Evolutionary conservation across 1,140 invertebrate genomes (phyloP).

Genomic region (Musca domestica): DNA sequence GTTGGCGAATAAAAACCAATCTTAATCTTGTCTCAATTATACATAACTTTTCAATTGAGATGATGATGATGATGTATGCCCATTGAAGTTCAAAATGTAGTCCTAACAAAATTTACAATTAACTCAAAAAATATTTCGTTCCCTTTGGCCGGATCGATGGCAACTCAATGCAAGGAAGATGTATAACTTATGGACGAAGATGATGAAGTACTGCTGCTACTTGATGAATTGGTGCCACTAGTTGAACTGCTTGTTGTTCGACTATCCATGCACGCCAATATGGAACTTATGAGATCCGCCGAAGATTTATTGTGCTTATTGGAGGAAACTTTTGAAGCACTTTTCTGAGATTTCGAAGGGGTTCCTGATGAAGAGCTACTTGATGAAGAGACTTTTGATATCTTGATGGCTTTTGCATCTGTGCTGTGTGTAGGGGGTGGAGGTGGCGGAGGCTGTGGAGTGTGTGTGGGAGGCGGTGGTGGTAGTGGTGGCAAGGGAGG

Average conservation of each 20-base stretch:
- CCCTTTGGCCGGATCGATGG: too few relatives aligned
- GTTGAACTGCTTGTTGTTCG: slow-evolving; percentile 31
- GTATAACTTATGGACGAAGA: background rate
- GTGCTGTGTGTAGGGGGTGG: slow-evolving; percentile 22
- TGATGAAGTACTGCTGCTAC: background rate
- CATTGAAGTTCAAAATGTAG: too few relatives aligned
- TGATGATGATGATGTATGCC: too few relatives aligned
- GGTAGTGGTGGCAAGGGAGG: slow-evolving; percentile 22
- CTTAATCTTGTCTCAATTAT: too few relatives aligned
- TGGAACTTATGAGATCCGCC: slow-evolving; percentile 49
- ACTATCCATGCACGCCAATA: slow-evolving; percentile 53
- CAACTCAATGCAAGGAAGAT: too few relatives aligned
- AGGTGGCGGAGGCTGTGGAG: slow-evolving; percentile 22
- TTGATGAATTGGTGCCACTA: slow-evolving; percentile 11
- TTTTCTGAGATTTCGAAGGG: slow-evolving; percentile 30
- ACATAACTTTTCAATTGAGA: too few relatives aligned
- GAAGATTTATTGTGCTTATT: slow-evolving; percentile 28
- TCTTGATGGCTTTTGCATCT: background rate
- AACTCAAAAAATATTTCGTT: too few relatives aligned
- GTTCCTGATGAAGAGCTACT: background rate
- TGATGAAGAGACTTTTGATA: slow-evolving; percentile 14
- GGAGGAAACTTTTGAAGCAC: background rate
- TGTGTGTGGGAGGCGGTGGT: slow-evolving; percentile 8
- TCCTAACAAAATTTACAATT: too few relatives aligned
- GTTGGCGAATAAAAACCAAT: too few relatives aligned